Base-by-base conservation (phyloP, 2,113 vertebrate species). In the Alligator mississippiensis region DNA sequence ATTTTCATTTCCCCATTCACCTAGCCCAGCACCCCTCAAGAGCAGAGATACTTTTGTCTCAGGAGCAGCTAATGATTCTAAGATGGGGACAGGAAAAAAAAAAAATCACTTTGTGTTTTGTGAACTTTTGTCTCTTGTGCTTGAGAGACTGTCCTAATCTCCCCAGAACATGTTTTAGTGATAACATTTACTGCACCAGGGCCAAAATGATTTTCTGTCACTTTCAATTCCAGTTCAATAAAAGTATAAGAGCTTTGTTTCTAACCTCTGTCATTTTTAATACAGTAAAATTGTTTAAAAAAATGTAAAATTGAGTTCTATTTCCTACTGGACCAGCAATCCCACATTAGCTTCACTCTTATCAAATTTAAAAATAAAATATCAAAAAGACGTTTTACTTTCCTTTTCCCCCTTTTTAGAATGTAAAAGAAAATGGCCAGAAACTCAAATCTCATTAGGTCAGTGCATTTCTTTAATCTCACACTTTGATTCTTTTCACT, bases 201-300 rank as follows among this genome's bases (percentile, higher is more conserved):
- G 91, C 97, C 97, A 98, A 97, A 98, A 98, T 90, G 98, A 98
- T 98, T 98, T 98, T 96, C 98, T 98, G 98, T 97, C 98, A 98
- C 97, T 97, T 97, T 97, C 95, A 96, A 98, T 98, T 98, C 97
- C 96, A 95, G 92, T 90, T 98, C 98, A 96, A 82, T 88, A 96
- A 95, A 97, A 97, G 97, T 96, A 77, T 96, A 97, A 96, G 97
- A 96, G 95, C 97, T 98, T 97, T 97, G 96, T 95, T 97, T 97
- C 98, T 98, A 98, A 98, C 98, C 98, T 98, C 98, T 98, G 98
- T 98, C 98, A 98, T 98, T 98, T 98, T 95, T 97, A 98, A 98
- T 98, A 97, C 97, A 93, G 86, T 97, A 98, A 97, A 98, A 97
- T 97, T 97, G 96, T 95, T 97, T 96, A 38, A 92, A 97, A 95